Percentiles rank a stretch among this genome's conserved stretches.
Evolutionary conservation across 2,113 vertebrate species (phyloP).

Genomic region (Nycticorax nycticorax): DNA sequence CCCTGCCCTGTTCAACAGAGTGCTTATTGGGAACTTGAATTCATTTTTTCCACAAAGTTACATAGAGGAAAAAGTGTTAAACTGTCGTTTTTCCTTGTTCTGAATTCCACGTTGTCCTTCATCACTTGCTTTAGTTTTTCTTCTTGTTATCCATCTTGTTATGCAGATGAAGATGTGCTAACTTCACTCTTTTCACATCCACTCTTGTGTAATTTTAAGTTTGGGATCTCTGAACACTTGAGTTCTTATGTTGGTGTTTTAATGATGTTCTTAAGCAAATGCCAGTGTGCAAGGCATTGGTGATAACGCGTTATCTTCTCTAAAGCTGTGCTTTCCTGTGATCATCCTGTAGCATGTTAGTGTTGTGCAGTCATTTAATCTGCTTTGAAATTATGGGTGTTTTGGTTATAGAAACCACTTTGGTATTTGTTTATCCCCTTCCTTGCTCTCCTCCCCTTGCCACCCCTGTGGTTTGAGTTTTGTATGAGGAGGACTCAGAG

Average conservation of each 20-base stretch:
- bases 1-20: not conserved
- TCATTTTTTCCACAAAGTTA: not conserved
- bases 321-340: not conserved
- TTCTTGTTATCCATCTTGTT: not conserved
- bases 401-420: not conserved
- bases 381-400: not conserved
- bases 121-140: not conserved
- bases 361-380: not conserved
- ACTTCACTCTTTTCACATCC: not conserved
- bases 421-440: not conserved
- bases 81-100: not conserved
- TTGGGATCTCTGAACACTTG: not conserved
- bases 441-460: not conserved
- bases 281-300: not conserved
- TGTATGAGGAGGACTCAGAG: conserved; percentile 43
- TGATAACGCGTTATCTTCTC: not conserved
- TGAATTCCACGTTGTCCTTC: not conserved
- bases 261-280: not conserved
- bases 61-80: not conserved
- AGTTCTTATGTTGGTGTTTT: not conserved
- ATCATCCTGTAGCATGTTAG: not conserved
- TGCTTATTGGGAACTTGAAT: not conserved
- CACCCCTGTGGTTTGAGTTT: conserved; percentile 53
- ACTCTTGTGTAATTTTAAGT: not conserved
- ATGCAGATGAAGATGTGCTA: not conserved